Base-by-base conservation (phyloP, 1,140 invertebrate genomes). In the Megalonaias nervosa region DNA sequence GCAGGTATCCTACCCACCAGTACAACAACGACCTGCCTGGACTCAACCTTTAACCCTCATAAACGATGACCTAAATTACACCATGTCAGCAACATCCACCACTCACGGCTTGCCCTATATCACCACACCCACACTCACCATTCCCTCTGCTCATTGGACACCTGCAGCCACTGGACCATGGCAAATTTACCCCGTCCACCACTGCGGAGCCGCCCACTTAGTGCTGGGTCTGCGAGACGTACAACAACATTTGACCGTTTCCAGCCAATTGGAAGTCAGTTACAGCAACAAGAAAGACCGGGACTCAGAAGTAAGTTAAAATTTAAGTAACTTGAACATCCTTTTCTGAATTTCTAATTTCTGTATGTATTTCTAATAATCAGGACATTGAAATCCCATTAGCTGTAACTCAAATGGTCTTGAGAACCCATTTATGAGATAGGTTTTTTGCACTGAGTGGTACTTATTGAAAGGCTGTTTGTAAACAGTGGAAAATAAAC, bases 1-100 rank as follows among this genome's bases (percentile, higher is more conserved):
- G 48, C 79, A 89, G 87, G 79, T 90, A 61, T 75, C 81, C 2
- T 88, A 85, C 66, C 86, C 88, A 16, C 87, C 89, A 69, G 85
- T 90, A 13, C 83, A 87, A 69, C 82, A 85, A n/a, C 74, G 82
- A 67, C 85, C 87, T 60, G 79, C 82, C 57, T 89, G 87, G 87
- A 84, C 77, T 21, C 84, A 84, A 19, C 83, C 81, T 12, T 69
- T 88, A 15, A 84, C 85, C 11, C 64, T 89, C 5, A 26, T 86
- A 11, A 72, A 74, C 60, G 82, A 85, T 23, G 81, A 83, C 57
- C 71, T 21, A n/a, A 21, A 21, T n/a, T 31, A 19, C 19, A 6
- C 80, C 74, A 60, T 57, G 58, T 16, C 16, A 58, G 26, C 60
- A 67, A 61, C 76, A 80, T 19, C 21, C 58, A 58, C 59, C 15